phyloP scores from a whole-genome alignment of 30 jellyfish, hydroid and myxozoan genomes.

The Chrysaora quinquecirrha region DNA sequence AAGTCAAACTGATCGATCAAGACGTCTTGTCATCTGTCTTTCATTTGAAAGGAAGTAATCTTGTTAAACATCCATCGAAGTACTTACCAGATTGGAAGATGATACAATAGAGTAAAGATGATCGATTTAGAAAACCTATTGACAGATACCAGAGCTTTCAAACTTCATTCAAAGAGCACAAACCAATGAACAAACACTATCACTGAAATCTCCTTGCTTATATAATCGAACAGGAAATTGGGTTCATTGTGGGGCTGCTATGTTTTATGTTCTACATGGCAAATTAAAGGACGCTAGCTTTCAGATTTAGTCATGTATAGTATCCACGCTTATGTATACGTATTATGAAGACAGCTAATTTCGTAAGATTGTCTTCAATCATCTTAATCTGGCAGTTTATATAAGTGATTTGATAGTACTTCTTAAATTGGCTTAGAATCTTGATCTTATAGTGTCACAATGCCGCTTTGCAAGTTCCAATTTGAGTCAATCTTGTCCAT shows the following conservation, averaged over 20 bases:
- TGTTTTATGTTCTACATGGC: not conserved
- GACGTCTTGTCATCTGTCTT: slow-evolving; percentile 67
- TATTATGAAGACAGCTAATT: not conserved
- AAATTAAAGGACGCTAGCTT: not conserved
- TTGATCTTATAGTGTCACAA: not conserved
- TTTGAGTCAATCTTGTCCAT: not conserved
- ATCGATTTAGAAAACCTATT: slow-evolving; percentile 57
- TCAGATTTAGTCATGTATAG: not conserved
- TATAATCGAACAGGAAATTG: not conserved
- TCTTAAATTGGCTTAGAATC: not conserved
- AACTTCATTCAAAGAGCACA: not conserved
- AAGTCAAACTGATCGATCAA: no score
- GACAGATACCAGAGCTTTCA: slow-evolving; percentile 56
- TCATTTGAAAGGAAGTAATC: slow-evolving; percentile 71
- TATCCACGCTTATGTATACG: no score
- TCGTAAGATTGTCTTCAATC: not conserved
- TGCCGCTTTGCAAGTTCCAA: not conserved
- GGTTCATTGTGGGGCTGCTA: not conserved
- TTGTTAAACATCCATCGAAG: slow-evolving; percentile 73
- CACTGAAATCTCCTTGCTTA: not conserved
- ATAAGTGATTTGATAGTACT: not conserved
- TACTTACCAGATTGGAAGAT: slow-evolving; percentile 52
- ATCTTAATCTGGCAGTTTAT: not conserved
- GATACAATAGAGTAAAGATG: slow-evolving; percentile 54
- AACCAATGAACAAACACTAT: not conserved